Percentiles rank a stretch among this genome's conserved stretches.
Conservation (phyloP, 2,113 vertebrate species). For the Pardalotus punctatus region DNA sequence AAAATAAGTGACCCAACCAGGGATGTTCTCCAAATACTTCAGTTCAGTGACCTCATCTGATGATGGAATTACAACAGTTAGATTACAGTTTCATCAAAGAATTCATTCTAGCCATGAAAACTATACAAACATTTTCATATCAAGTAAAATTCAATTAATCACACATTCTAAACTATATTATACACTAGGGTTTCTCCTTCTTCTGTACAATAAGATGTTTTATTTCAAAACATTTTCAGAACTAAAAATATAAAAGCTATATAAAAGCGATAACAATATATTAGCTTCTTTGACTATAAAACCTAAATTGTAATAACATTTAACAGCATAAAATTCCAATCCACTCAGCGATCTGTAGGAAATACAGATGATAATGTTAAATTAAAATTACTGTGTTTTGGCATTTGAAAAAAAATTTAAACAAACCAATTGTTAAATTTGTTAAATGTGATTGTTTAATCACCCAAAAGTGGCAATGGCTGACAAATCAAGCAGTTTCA, state of each 20-base stretch:
- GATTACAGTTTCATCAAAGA: background rate
- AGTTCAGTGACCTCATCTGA: background rate
- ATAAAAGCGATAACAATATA: background rate
- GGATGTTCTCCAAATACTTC: background rate
- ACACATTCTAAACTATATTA: background rate
- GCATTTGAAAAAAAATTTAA: background rate
- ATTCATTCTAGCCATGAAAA: background rate
- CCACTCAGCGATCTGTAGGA: background rate
- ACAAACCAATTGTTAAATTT: background rate
- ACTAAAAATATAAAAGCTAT: background rate
- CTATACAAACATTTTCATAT: background rate
- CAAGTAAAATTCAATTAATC: background rate
- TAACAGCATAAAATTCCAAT: background rate
- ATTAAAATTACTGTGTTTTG: background rate
- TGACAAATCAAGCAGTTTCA: background rate
- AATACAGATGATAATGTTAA: background rate
- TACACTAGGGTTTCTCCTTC: background rate
- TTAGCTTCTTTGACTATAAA: background rate
- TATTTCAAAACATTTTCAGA: background rate
- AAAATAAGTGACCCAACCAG: background rate
- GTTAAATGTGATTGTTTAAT: background rate
- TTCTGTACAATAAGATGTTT: background rate
- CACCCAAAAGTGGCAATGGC: background rate
- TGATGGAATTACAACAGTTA: background rate
- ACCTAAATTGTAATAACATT: background rate